Conservation (phyloP, 2,113 vertebrate genomes). For the Coregonus clupeaformis region DNA sequence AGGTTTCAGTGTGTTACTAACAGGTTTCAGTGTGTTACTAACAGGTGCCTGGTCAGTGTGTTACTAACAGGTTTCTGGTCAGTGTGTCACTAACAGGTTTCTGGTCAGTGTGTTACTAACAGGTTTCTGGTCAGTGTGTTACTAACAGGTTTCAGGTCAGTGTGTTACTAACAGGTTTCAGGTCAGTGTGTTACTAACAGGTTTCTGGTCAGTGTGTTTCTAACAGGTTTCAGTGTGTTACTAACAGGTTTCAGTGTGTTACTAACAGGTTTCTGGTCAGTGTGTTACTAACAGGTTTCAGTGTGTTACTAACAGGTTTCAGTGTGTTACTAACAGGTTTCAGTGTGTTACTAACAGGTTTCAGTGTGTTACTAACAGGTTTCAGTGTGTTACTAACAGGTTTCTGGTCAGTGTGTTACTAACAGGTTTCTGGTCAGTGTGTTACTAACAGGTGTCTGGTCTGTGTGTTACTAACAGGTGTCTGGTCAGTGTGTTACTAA, state of each 20-base stretch:
- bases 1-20: not conserved
- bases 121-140: constrained; percentile 89
- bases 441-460: not conserved
- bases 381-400: constrained; percentile 79
- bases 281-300: constrained; percentile 1
- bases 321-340: constrained; percentile 85
- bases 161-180: not conserved
- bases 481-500: constrained; percentile 80
- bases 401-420: constrained; percentile 83
- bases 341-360: constrained; percentile 72
- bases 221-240: constrained; percentile 6
- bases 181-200: constrained; percentile 80
- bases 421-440: not conserved
- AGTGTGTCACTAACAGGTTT: too few relatives aligned
- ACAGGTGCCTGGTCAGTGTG: constrained; percentile 93
- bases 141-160: not conserved
- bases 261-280: constrained; percentile 94
- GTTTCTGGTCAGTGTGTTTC: constrained; percentile 82
- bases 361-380: not conserved
- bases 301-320: not conserved
- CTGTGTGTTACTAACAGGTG: constrained; percentile 87
- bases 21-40: constrained; percentile 54
- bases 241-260: not conserved
- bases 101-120: constrained; percentile 76
- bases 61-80: not conserved